Conservation (phyloP, 2,797 vertebrate species). For the Threskiornis aethiopicus region DNA sequence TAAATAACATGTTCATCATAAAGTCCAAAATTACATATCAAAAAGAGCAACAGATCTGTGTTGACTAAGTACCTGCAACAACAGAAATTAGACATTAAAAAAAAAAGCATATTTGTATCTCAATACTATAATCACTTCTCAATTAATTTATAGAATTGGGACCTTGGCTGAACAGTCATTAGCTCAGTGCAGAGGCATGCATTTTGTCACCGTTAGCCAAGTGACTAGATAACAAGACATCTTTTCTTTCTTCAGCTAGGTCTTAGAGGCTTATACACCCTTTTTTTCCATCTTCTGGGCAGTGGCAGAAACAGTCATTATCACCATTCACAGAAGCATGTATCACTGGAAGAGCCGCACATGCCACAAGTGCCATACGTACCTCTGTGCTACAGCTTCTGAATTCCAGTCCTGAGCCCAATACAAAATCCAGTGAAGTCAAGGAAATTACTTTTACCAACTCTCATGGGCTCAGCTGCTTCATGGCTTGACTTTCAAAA, state of each 20-base stretch:
- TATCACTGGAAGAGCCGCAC: background rate
- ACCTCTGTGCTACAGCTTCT: background rate
- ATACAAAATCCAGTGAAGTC: background rate
- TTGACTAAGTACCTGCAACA: background rate
- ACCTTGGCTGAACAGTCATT: background rate
- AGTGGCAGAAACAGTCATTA: background rate
- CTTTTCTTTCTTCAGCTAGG: background rate
- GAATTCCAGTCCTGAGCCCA: background rate
- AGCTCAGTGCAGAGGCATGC: background rate
- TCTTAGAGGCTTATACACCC: background rate
- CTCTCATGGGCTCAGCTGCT: background rate
- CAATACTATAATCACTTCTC: background rate
- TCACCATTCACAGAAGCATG: background rate
- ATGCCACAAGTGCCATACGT: rapidly evolving
- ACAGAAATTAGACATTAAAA: background rate
- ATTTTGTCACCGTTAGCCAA: background rate
- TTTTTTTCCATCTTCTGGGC: background rate
- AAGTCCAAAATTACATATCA: background rate
- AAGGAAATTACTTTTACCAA: background rate
- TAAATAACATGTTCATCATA: background rate
- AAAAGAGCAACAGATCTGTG: background rate
- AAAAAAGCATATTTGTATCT: background rate
- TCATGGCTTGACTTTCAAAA: background rate
- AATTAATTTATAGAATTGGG: background rate
- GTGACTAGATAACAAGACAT: background rate